Evolutionary conservation across 2,113 vertebrate species (phyloP).

Genomic region (Ochotona curzoniae): DNA sequence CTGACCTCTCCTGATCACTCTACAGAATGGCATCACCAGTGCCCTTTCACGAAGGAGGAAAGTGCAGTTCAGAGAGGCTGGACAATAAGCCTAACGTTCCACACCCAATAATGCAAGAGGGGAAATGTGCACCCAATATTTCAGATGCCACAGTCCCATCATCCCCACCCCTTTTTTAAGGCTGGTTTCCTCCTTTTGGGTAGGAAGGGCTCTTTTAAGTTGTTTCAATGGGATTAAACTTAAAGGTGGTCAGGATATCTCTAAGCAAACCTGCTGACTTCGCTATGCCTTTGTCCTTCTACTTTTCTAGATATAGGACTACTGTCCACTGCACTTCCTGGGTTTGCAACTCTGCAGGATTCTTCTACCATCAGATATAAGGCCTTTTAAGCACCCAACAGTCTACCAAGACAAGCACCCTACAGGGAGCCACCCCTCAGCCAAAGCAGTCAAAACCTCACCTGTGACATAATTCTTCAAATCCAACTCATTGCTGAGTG

Average conservation of each 20-base stretch:
- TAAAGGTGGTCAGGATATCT: not conserved
- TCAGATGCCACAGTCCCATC: not conserved
- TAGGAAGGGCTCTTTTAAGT: not conserved
- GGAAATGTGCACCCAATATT: not conserved
- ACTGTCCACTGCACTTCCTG: not conserved
- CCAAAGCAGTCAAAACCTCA: slow-evolving; percentile 76
- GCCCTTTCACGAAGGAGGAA: not conserved
- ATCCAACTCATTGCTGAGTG: slow-evolving; percentile 97
- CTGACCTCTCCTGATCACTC: not conserved
- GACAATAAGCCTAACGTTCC: not conserved
- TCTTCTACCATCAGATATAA: not conserved
- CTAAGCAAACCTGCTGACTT: not conserved
- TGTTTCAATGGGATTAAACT: not conserved
- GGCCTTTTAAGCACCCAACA: not conserved
- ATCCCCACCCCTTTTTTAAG: not conserved
- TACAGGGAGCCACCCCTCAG: not conserved
- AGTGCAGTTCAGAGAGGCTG: not conserved
- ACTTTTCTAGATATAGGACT: not conserved
- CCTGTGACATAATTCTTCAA: slow-evolving; percentile 99
- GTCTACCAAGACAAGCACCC: not conserved
- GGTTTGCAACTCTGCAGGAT: not conserved
- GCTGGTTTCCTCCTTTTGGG: not conserved
- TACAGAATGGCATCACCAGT: not conserved
- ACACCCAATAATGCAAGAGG: not conserved
- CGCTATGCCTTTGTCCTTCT: not conserved